Evolutionary conservation across 1,140 invertebrate genomes (phyloP), one percentile per base, ranked within the genome.

Genomic region (Drosophila pseudoananassae): DNA sequence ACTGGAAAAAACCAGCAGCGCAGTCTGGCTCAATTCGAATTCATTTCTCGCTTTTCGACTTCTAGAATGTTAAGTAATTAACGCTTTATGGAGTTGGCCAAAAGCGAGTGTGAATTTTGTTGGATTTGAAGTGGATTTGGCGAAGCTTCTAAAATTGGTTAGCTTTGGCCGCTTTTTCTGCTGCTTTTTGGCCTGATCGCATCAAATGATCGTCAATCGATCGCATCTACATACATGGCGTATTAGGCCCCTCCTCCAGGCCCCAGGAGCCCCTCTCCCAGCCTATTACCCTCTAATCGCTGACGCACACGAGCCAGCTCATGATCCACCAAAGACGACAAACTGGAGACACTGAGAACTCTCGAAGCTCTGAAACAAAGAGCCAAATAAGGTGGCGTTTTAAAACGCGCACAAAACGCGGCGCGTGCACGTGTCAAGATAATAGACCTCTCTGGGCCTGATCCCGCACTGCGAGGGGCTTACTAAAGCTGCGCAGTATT

Each of bases 301-400:
- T 77, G 73, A 77, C 75, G 73, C 75, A 76, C 53, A 63, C 46
- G 56, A 57, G 25, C n/a, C 25, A 47, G 23, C 59, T 81, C 50
- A 50, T 58, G 56, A 58, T 54, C 52, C 43, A 33, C 54, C 73
- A 60, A 74, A 68, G 25, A 47, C 47, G 58, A 65, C 60, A 66
- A 31, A 40, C 57, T 53, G 4, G 43, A 73, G 40, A 43, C 14
- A 14, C 36, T 58, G 50, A 58, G 33, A 36, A 36, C 33, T 29
- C 31, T 38, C 23, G 31, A 23, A 23, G 27, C 57, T 63, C 43
- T 38, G 27, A 60, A 33, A 33, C 75, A 46, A 49, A 70, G 52
- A 31, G 40, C 66, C 80, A 79, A 84, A 83, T 83, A 84, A 49
- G 79, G 79, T 58, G 59, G 64, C 64, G 79, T 78, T 82, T 82